phyloP scores from a whole-genome alignment of 2,113 vertebrate species.

The Mormyrus iriodes region DNA sequence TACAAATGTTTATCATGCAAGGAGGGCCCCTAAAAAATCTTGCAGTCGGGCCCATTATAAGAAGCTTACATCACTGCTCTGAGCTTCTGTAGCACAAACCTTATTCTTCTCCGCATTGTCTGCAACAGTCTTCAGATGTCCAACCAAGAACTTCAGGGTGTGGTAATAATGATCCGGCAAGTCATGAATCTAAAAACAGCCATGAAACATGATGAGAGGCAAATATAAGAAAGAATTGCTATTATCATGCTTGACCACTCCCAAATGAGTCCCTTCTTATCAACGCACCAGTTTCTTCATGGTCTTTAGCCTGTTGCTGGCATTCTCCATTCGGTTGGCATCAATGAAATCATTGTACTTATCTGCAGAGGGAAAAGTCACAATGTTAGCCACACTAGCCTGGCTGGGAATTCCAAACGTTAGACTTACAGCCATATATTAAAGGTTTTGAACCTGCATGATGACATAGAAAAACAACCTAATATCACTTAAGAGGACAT shows the following conservation, averaged over 20 bases:
- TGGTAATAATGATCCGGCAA: conserved; percentile 86
- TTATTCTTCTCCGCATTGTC: conserved; percentile 91
- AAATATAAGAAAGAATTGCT: not conserved
- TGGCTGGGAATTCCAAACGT: not conserved
- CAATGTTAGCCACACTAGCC: not conserved
- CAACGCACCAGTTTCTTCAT: conserved; percentile 80
- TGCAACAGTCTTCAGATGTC: conserved; percentile 85
- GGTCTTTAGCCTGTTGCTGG: conserved; percentile 80
- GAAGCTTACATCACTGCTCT: not conserved
- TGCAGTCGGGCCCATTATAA: not conserved
- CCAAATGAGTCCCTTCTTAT: not conserved
- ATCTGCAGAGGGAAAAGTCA: conserved; percentile 56
- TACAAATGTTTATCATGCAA: not conserved
- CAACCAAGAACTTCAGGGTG: conserved; percentile 84
- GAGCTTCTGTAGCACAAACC: conserved; percentile 49
- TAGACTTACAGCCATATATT: not conserved
- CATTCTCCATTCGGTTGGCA: conserved; percentile 82
- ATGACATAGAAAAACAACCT: not conserved
- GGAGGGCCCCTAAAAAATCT: not conserved
- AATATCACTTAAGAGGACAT: not conserved
- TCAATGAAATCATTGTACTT: conserved; percentile 92
- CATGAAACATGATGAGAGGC: not conserved
- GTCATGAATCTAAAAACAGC: conserved; percentile 69
- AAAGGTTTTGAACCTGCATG: not conserved
- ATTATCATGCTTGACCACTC: not conserved